phyloP scores from a whole-genome alignment of 2,888 invertebrate species.

The Calliphora vomitoria region DNA sequence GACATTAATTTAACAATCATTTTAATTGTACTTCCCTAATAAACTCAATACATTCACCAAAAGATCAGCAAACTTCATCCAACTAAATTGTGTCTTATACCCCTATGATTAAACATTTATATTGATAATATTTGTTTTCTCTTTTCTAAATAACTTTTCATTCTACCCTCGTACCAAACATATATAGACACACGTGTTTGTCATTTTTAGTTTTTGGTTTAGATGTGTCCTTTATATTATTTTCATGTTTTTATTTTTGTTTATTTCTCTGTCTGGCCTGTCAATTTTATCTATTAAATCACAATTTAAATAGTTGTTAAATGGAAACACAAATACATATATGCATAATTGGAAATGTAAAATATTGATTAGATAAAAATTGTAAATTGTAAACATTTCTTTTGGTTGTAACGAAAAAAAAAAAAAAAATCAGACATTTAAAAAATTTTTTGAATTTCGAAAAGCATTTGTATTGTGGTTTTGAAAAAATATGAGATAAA shows the following conservation, averaged over 20 bases:
- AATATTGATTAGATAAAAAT: constrained; percentile 31
- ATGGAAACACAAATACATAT: constrained; percentile 33
- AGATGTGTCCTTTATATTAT: constrained; percentile 25
- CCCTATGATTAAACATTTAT: too few relatives aligned
- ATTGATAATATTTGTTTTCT: too few relatives aligned
- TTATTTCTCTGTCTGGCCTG: constrained; percentile 46
- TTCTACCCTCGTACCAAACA: neutral
- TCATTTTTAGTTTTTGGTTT: neutral
- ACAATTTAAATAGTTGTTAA: constrained; percentile 69
- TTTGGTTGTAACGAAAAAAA: neutral
- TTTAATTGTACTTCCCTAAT: too few relatives aligned
- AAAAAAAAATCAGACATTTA: neutral
- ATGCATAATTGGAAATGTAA: constrained; percentile 27
- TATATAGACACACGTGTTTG: neutral
- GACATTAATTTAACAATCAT: too few relatives aligned
- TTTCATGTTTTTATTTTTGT: neutral
- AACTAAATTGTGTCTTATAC: neutral
- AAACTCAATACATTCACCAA: too few relatives aligned
- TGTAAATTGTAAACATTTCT: constrained; percentile 2
- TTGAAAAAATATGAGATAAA: neutral
- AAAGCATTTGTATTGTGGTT: constrained; percentile 7
- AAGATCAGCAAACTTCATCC: too few relatives aligned
- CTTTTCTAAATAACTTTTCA: neutral
- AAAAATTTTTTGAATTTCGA: neutral
- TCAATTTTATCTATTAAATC: constrained; percentile 65